Conservation (phyloP, 2,113 vertebrate species). For the Corythaeola cristata region DNA sequence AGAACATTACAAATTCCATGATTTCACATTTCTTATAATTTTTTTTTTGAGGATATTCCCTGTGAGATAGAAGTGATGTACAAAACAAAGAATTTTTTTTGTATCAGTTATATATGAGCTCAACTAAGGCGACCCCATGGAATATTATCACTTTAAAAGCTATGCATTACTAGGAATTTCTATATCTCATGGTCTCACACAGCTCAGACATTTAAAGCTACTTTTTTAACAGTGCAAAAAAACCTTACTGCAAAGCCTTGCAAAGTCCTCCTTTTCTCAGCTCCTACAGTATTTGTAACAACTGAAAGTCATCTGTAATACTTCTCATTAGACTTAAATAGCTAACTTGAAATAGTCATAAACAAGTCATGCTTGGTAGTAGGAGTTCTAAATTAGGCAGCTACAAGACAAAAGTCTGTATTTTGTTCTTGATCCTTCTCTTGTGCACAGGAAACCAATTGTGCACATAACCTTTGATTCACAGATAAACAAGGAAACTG, state of each 20-base stretch:
- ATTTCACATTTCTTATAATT: background rate
- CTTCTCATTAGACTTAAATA: background rate
- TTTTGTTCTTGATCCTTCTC: background rate
- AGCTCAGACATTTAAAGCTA: background rate
- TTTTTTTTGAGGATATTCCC: background rate
- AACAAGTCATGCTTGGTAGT: background rate
- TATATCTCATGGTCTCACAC: background rate
- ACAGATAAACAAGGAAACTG: background rate
- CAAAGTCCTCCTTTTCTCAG: background rate
- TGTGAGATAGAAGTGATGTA: background rate
- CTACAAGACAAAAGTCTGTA: background rate
- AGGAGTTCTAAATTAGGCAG: background rate
- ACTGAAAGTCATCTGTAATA: background rate
- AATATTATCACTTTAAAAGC: background rate
- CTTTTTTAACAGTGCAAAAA: background rate
- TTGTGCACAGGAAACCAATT: background rate
- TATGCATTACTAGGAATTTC: background rate
- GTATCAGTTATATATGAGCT: background rate
- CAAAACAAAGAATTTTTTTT: background rate
- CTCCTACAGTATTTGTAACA: background rate
- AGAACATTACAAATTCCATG: background rate
- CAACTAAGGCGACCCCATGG: background rate
- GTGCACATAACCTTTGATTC: background rate
- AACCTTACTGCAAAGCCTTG: background rate
- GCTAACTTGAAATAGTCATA: background rate